Base-by-base conservation (phyloP, 2,888 invertebrate genomes). In the Ligdia adustata region DNA sequence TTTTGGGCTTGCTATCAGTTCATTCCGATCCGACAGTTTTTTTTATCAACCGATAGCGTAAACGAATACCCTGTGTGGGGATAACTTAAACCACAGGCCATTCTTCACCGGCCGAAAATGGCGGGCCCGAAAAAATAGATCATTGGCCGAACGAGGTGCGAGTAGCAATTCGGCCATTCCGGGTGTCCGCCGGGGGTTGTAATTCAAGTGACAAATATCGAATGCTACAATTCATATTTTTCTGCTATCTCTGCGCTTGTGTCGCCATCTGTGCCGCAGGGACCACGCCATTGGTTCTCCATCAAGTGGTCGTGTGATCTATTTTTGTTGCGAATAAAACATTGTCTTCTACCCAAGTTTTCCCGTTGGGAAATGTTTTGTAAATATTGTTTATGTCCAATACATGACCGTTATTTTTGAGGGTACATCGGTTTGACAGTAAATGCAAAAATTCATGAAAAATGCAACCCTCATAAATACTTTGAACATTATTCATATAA, bases 121-220 rank as follows among this genome's bases (percentile, higher is more conserved):
- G 27, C 37, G 38, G 3, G 14, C 65, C 66, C 63, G 62, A 62
- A 80, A 80, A 85, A 83, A 83, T 82, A 80, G 75, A 87, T 85
- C 77, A 83, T 72, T 65, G 48, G 28, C 66, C 62, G 69, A 89
- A 87, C 87, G 87, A 86, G 84, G 86, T 87, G 85, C 73, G 79
- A 85, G 75, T 75, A 65, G 70, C 77, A 75, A 76, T 75, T 74
- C 72, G 71, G 66, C 71, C 78, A 75, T 74, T 75, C 73, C 74
- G 75, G 75, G 66, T 64, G 72, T 75, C 90, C 85, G 77, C 66
- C 76, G 90, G 88, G 90, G 81, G 83, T 84, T 81, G 81, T 90
- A 90, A 88, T 82, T 91, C 89, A 88, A 86, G 85, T 91, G 91
- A 90, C 91, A 91, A 91, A 91, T 90, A 91, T 91, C 90, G 89